Conservation (phyloP, 2,113 vertebrate species). For the Lynx canadensis region DNA sequence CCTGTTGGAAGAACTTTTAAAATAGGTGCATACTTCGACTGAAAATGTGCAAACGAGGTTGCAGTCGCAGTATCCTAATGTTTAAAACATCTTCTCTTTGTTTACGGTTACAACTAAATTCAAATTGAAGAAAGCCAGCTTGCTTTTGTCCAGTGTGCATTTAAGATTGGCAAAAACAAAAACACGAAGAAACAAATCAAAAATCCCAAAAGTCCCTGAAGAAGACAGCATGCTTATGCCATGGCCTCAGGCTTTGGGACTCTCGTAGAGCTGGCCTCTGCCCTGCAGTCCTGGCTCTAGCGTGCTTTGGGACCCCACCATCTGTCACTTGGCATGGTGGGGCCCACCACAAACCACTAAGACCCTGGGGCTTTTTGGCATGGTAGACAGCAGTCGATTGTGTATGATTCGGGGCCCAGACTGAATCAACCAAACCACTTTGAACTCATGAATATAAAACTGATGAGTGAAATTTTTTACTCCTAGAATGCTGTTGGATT, state of each 20-base stretch:
- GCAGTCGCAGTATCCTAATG: neutral
- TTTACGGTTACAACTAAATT: neutral
- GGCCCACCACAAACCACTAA: neutral
- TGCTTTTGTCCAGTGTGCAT: neutral
- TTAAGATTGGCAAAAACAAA: neutral
- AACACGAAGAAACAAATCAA: neutral
- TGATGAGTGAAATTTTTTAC: neutral
- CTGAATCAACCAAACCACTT: neutral
- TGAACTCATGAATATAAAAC: constrained; percentile 34
- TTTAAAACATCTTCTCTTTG: neutral
- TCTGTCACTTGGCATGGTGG: constrained; percentile 64
- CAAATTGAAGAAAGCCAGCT: neutral
- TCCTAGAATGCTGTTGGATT: neutral
- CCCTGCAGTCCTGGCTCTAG: neutral
- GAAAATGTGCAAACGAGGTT: neutral
- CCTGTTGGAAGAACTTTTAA: neutral
- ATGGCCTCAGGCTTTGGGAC: neutral
- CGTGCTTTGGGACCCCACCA: neutral
- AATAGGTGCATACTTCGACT: neutral
- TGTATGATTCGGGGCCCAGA: neutral
- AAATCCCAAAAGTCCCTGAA: neutral
- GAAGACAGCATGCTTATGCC: neutral
- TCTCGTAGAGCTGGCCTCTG: neutral
- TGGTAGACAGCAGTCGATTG: neutral
- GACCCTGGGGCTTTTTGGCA: constrained; percentile 43